Percentiles rank a stretch among this genome's conserved stretches.
Evolutionary conservation across 2,113 vertebrate genomes (phyloP).

Genomic region (Neopipo cinnamomea): DNA sequence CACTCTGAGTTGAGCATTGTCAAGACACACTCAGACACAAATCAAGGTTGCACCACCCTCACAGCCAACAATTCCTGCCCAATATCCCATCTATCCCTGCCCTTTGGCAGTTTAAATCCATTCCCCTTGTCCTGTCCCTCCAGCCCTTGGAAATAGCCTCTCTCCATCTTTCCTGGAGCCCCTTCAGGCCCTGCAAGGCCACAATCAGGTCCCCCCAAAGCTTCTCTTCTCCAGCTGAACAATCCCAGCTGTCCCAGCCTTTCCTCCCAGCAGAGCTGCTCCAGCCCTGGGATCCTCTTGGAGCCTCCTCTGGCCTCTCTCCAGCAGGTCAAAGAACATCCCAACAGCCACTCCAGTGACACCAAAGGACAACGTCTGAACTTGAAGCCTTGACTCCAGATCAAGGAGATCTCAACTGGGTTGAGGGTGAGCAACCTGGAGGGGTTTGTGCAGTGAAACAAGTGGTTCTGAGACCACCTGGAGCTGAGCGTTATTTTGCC

Average conservation of each 20-base stretch:
- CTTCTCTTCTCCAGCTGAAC: not conserved
- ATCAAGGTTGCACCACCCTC: not conserved
- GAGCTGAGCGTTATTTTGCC: not conserved
- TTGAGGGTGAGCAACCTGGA: not conserved
- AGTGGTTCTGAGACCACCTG: not conserved
- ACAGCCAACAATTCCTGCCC: not conserved
- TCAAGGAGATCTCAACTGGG: not conserved
- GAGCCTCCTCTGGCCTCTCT: not conserved
- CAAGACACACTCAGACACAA: not conserved
- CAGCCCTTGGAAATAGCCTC: not conserved
- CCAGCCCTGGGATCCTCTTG: not conserved
- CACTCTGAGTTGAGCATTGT: not conserved
- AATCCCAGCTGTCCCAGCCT: not conserved
- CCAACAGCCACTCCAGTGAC: not conserved
- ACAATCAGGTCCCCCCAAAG: not conserved
- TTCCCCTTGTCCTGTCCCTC: not conserved
- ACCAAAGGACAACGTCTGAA: not conserved
- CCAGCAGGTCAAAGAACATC: not conserved
- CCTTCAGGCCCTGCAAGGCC: not conserved
- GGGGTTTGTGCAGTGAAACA: not conserved
- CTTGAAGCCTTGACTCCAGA: not conserved
- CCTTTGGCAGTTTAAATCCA: not conserved
- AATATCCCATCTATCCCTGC: not conserved
- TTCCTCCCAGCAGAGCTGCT: not conserved
- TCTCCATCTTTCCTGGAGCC: not conserved